A percentile compares a stretch with the other conserved stretches of the same genome.
phyloP scores from a whole-genome alignment of 2,113 vertebrate species.

The Ramphastos sulfuratus region DNA sequence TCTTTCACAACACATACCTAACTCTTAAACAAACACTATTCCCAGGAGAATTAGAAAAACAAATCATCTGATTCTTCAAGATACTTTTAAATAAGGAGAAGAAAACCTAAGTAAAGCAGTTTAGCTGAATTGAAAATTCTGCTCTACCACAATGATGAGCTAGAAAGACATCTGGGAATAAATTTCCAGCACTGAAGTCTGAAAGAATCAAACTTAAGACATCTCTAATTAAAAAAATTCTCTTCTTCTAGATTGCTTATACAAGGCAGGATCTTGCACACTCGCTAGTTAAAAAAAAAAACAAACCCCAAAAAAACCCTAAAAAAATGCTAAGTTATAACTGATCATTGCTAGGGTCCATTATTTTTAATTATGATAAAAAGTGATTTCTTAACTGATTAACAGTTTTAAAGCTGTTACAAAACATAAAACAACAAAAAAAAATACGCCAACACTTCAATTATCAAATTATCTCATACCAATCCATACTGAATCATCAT shows the following conservation, averaged over 20 bases:
- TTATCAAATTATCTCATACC: neutral
- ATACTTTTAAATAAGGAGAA: too few relatives aligned
- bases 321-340: neutral
- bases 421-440: neutral
- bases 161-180: neutral
- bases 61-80: neutral
- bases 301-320: neutral
- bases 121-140: neutral
- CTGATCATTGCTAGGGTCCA: fast-evolving
- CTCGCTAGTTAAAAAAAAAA: neutral
- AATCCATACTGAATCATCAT: neutral
- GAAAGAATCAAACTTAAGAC: neutral
- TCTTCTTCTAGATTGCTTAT: neutral
- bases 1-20: neutral
- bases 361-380: neutral
- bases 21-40: neutral
- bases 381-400: neutral
- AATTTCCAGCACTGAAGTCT: neutral
- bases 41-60: neutral
- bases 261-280: neutral
- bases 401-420: neutral
- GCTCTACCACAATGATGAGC: neutral
- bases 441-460: neutral
- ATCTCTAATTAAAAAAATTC: neutral
- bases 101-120: neutral